These are phyloP conservation scores for Heterotilapia buettikoferi DNA, from an alignment of 2,113 vertebrate genomes.

Conservation along the genomic window DNA sequence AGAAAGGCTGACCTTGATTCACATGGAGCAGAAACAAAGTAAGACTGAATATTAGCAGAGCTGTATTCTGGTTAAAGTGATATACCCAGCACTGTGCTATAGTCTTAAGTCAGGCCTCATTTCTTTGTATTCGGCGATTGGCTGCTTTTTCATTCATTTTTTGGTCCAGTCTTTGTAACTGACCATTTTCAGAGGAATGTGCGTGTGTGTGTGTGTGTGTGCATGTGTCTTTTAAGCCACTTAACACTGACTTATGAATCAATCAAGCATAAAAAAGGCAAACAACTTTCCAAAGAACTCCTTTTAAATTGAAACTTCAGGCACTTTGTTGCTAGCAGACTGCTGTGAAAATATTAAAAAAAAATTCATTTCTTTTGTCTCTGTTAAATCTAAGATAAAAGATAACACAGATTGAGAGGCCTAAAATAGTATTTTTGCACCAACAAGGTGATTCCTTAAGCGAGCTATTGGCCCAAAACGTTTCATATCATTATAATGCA, in stretches of 20 bases:
- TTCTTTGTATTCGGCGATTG: not conserved
- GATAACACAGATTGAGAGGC: not conserved
- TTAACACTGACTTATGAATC: not conserved
- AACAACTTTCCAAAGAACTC: not conserved
- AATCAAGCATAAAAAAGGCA: not conserved
- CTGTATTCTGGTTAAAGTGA: not conserved
- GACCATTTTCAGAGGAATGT: not conserved
- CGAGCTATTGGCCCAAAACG: not conserved
- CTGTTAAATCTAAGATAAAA: not conserved
- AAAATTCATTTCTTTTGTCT: not conserved
- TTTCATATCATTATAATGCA: not conserved
- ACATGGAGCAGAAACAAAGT: not conserved
- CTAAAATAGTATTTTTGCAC: not conserved
- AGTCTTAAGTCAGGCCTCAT: not conserved
- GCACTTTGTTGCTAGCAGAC: not conserved
- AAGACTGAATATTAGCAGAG: not conserved
- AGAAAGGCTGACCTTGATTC: not conserved
- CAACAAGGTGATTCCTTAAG: not conserved
- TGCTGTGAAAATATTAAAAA: not conserved
- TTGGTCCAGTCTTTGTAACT: not conserved
- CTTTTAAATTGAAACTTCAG: not conserved
- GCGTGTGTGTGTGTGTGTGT: accelerated
- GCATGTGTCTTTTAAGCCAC: not conserved
- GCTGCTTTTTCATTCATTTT: not conserved
- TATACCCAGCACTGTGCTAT: not conserved